A percentile compares a stretch with the other conserved stretches of the same genome.
Evolutionary conservation across 2,113 vertebrate genomes (phyloP).

Genomic region (Podarcis cretensis): DNA sequence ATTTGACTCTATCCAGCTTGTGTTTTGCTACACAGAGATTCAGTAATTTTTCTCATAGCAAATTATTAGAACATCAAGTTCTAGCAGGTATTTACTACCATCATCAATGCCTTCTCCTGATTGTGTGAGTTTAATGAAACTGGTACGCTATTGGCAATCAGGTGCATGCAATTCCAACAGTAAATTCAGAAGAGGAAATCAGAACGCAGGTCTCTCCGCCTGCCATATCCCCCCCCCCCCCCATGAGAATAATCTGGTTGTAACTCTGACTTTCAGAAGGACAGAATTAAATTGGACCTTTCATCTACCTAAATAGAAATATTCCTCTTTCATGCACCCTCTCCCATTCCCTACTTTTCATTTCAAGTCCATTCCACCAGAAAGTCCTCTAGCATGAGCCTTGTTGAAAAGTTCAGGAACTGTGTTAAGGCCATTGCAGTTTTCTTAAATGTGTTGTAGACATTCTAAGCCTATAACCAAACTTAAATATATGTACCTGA

Average conservation of each 20-base stretch:
- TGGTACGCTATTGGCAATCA: background rate
- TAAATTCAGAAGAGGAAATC: background rate
- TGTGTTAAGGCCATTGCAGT: background rate
- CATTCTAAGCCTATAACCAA: background rate
- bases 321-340: background rate
- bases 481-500: background rate
- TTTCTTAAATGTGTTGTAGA: background rate
- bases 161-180: background rate
- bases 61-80: conserved; percentile 23
- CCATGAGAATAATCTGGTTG: conserved; percentile 7
- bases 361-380: background rate
- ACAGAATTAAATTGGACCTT: conserved; percentile 33
- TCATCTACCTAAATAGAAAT: conserved; percentile 13
- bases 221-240: background rate
- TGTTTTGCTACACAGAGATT: conserved; percentile 36
- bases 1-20: conserved; percentile 37
- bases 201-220: background rate
- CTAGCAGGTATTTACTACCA: conserved; percentile 5
- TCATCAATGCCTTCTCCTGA: background rate
- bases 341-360: background rate
- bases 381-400: background rate
- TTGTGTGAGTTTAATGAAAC: conserved; percentile 28
- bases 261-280: background rate
- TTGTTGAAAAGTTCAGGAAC: background rate
- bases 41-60: conserved; percentile 31